Evolutionary conservation across 1,140 invertebrate genomes (phyloP), one percentile per base, ranked within the genome.

Genomic region (Piezodorus guildinii): DNA sequence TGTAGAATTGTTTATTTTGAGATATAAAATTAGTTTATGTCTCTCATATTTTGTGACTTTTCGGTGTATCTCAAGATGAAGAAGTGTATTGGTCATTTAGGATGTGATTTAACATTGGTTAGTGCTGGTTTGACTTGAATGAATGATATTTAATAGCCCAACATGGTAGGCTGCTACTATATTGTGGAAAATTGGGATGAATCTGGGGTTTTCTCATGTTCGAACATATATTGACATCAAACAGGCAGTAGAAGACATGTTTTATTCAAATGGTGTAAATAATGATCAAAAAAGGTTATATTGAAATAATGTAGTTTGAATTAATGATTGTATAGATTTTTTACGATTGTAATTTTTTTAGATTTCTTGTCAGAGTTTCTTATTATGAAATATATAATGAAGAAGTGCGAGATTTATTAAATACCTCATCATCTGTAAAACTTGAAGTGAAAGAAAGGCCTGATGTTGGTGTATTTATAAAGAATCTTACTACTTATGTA

Each of bases 321-420:
- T 1, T 51, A 19, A 23, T 8, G 12, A 51, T 9, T 51, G 49
- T 51, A 19, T 17, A 19, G 17, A 51, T 51, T 19, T 58, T 27
- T 27, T 58, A 58, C 25, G n/a, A 27, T 58, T 60, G 8, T 60
- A 46, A 25, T 68, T 68, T 30, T 30, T 75, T 66, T 69, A 88
- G 86, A 73, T 85, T 92, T 76, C 72, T 92, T 67, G 81, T 92
- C 59, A 75, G 88, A 72, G 79, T 88, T 49, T 85, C 85, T 44
- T 85, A 90, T 75, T 75, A 91, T 66, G 87, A 90, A 74, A 87
- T 90, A 61, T 90, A 90, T 68, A 90, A 90, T 72, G 88, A 90
- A 75, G 87, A 90, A 73, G 83, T 90, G 3, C 80, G 86, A 69
- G 91, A 89, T 77, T 73, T 90, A 23, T 72, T 90, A 23, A 80